Conservation (phyloP, 2,888 invertebrate genomes). For the Orthosia gothica region DNA sequence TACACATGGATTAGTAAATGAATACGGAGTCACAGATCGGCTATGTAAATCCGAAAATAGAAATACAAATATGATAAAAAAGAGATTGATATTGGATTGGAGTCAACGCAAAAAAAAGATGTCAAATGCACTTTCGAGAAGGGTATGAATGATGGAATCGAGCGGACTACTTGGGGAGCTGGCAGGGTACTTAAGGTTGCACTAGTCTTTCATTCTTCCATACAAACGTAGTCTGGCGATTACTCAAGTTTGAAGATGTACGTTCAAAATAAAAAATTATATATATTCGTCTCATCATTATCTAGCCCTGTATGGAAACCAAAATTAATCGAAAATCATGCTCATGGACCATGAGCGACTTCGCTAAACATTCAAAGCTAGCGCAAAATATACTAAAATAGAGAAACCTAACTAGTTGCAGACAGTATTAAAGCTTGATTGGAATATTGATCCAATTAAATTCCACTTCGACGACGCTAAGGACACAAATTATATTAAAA, state of each 20-base stretch:
- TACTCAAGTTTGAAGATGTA: too few species aligned
- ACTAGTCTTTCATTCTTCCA: too few species aligned
- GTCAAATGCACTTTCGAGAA: not conserved
- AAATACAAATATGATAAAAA: not conserved
- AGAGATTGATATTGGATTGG: not conserved
- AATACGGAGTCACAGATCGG: not conserved
- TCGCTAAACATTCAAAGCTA: not conserved
- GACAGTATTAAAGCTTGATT: constrained; percentile 14
- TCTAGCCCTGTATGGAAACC: too few species aligned
- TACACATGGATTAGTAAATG: not conserved
- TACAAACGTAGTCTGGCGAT: too few species aligned
- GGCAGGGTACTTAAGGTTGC: too few species aligned
- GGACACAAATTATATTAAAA: not conserved
- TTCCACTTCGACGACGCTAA: not conserved
- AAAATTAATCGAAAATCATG: not conserved
- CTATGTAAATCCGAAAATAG: not conserved
- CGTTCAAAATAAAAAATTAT: too few species aligned
- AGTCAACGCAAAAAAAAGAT: not conserved
- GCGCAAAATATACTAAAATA: not conserved
- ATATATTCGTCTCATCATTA: too few species aligned
- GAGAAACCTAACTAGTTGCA: constrained; percentile 6
- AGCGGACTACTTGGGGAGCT: too few species aligned
- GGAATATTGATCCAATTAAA: constrained; percentile 18
- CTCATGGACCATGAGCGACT: not conserved
- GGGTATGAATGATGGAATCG: not conserved